Percentiles rank a stretch among this genome's conserved stretches.
phyloP scores from a whole-genome alignment of 2,888 invertebrate genomes.

The Sminthurinus aureus region DNA sequence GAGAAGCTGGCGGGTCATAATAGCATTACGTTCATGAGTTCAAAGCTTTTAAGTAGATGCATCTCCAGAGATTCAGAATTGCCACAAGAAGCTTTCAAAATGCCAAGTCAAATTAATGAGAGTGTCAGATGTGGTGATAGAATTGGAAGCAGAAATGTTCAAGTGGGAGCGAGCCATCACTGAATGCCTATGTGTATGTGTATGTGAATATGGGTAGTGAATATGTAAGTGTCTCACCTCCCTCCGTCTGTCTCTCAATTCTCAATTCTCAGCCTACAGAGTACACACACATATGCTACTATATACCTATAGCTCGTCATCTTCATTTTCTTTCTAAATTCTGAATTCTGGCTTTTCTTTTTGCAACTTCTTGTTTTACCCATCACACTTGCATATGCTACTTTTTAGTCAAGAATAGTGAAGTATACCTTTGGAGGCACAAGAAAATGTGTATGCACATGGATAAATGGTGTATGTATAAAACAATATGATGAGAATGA shows the following conservation, averaged over 20 bases:
- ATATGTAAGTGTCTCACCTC: background rate
- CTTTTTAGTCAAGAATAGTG: too few relatives aligned
- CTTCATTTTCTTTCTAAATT: too few relatives aligned
- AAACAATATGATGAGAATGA: too few relatives aligned
- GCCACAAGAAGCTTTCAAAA: conserved; percentile 47
- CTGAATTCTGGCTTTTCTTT: too few relatives aligned
- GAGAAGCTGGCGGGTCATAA: conserved; percentile 33
- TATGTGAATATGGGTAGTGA: background rate
- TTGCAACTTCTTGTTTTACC: too few relatives aligned
- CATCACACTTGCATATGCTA: too few relatives aligned
- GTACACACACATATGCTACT: too few relatives aligned
- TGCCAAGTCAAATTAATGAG: conserved; percentile 49
- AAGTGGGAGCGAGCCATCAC: conserved; percentile 34
- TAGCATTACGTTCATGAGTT: conserved; percentile 37
- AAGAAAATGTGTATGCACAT: too few relatives aligned
- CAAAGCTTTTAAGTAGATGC: conserved; percentile 50
- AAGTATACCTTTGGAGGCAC: too few relatives aligned
- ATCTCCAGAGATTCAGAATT: conserved; percentile 47
- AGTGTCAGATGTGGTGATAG: conserved; percentile 46
- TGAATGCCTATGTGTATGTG: conserved; percentile 1
- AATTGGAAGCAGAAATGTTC: conserved; percentile 39
- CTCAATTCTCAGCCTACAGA: background rate
- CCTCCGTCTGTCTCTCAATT: background rate
- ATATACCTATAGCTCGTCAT: too few relatives aligned
- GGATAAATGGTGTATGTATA: too few relatives aligned